A percentile compares a stretch with the other conserved stretches of the same genome.
phyloP scores from a whole-genome alignment of 2,888 invertebrate genomes.

The Muschampia plurimacula region DNA sequence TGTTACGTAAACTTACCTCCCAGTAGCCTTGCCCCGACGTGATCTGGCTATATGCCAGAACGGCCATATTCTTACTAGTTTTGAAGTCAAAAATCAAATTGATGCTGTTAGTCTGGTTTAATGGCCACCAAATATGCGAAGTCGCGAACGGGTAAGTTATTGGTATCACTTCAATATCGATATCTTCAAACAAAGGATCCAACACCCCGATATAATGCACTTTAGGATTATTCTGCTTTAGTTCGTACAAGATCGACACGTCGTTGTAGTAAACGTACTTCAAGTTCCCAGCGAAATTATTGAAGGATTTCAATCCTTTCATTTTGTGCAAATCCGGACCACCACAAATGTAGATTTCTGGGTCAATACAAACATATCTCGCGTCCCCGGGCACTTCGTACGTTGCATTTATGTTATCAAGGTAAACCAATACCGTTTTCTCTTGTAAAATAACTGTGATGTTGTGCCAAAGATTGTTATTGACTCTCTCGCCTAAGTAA shows the following conservation, averaged over 20 bases:
- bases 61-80: conserved; percentile 92
- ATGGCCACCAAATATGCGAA: conserved; percentile 96
- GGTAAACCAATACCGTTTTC: conserved; percentile 89
- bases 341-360: conserved; percentile 96
- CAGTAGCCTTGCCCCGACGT: conserved; percentile 92
- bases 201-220: conserved; percentile 92
- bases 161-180: conserved; percentile 94
- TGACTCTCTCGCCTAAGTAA: conserved; percentile 88
- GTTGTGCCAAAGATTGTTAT: conserved; percentile 95
- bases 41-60: conserved; percentile 94
- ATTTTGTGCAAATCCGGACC: conserved; percentile 94
- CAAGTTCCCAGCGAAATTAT: conserved; percentile 95
- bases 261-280: conserved; percentile 98
- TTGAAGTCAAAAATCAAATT: conserved; percentile 95
- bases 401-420: conserved; percentile 90
- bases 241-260: conserved; percentile 94
- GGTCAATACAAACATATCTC: conserved; percentile 93
- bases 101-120: conserved; percentile 90
- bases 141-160: conserved; percentile 96
- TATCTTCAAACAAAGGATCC: conserved; percentile 93
- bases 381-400: conserved; percentile 89
- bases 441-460: conserved; percentile 94
- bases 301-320: conserved; percentile 92
- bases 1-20: conserved; percentile 87
- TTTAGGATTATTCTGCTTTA: conserved; percentile 94